Evolutionary conservation across 2,888 invertebrate genomes (phyloP), one percentile per base, ranked within the genome.

Genomic region (Caenorhabditis angaria): DNA sequence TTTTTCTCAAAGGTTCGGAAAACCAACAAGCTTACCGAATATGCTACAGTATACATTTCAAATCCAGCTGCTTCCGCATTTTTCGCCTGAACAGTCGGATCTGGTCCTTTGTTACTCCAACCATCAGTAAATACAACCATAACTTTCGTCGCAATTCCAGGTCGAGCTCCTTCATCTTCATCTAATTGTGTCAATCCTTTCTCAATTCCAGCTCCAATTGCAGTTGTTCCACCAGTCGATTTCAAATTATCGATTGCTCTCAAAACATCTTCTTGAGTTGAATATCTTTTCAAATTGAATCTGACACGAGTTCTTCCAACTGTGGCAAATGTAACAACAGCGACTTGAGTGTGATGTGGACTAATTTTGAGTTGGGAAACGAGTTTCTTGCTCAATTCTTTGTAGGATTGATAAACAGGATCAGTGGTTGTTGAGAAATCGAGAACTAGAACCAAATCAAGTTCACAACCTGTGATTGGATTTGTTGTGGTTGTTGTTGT

Each of bases 71-170:
- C 78, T 8, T 65, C 54, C 8, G 86, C 86, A 27, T 80, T 76
- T 57, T 73, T 70, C 0, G 83, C 79, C 35, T 73, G 70, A 18
- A 65, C 56, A 25, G 67, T 77, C 32, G 85, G 85, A 28, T 86
- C 86, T 14, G 81, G 78, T 4, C 86, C 86, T 57, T 85, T 85
- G 74, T 86, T 86, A 56, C 74, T 74, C 84, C 85, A 86, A 24
- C 86, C 86, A 69, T 86, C 85, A 22, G 86, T 86, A 77, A 86
- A 86, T 0, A 86, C 81, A 8, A 86, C 76, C 85, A 86, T 86
- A 5, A 85, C 82, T 61, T 83, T 82, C 10, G 84, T 85, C 2
- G 86, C 86, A 41, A 85, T 71, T 58, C 82, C 80, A 0, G 85
- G 86, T 59, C 86, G 73, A n/a, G 83, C 86, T 28, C 86, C 85